These are phyloP conservation scores for Penaeus monodon DNA, from an alignment of 2,888 invertebrate species.

Conservation along the genomic window DNA sequence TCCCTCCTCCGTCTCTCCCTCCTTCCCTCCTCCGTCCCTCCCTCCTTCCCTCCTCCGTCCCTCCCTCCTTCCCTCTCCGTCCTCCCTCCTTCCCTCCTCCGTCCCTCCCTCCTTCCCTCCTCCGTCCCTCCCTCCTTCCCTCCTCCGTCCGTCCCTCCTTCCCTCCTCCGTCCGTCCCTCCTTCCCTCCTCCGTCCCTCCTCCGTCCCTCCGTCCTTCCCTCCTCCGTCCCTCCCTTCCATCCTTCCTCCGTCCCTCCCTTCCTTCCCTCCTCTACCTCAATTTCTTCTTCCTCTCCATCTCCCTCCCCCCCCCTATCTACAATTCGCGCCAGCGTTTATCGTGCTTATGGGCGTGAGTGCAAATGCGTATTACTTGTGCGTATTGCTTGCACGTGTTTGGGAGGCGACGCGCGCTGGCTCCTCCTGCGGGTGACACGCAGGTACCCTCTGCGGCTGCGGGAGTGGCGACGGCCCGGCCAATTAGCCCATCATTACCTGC, in stretches of 20 bases:
- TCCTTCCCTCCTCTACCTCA: neutral
- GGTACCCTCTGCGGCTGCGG: too few species aligned
- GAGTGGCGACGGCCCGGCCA: too few species aligned
- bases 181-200: neutral
- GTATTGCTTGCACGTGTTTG: neutral
- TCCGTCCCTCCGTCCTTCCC: neutral
- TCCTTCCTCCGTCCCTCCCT: neutral
- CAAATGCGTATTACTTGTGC: neutral
- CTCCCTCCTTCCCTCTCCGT: neutral
- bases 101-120: neutral
- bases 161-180: neutral
- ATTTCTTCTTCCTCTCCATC: neutral
- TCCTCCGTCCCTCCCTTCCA: neutral
- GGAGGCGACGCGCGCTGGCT: neutral
- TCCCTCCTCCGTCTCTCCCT: neutral
- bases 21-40: neutral
- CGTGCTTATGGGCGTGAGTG: constrained; percentile 1
- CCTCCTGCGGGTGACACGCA: too few species aligned
- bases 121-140: neutral
- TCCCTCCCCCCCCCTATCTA: neutral
- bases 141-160: neutral
- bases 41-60: neutral
- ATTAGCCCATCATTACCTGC: too few species aligned
- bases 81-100: neutral
- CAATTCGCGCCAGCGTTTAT: neutral